Conservation (phyloP, 2,113 vertebrate species). For the Phyllopteryx taeniolatus region DNA sequence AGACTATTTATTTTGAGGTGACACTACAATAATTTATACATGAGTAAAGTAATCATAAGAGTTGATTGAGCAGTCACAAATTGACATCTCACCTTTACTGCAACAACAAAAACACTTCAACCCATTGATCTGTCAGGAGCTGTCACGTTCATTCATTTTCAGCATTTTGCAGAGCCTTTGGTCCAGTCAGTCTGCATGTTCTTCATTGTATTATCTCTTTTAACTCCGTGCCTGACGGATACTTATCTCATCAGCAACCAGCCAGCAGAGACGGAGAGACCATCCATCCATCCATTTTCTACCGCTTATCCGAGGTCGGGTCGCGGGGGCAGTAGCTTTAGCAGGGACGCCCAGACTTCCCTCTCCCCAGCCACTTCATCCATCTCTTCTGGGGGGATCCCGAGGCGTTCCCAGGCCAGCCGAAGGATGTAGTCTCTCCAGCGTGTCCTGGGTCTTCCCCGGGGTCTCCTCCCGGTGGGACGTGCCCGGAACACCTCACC, state of each 20-base stretch:
- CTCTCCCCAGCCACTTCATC: too few relatives aligned
- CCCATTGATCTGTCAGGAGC: conserved; percentile 22
- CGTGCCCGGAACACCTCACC: too few relatives aligned
- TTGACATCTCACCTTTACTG: conserved; percentile 6
- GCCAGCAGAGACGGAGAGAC: conserved; percentile 24
- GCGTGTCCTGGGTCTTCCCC: too few relatives aligned
- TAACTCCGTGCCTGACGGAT: conserved; percentile 30
- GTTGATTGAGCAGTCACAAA: not conserved
- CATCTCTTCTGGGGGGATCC: too few relatives aligned
- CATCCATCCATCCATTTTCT: too few relatives aligned
- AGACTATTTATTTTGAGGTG: not conserved
- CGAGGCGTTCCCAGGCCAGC: too few relatives aligned
- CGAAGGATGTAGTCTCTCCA: too few relatives aligned
- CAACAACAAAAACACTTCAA: conserved; percentile 16
- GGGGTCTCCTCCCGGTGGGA: too few relatives aligned
- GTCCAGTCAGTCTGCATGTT: conserved; percentile 45
- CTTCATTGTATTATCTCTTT: conserved; percentile 42
- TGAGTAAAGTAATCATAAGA: conserved; percentile 1
- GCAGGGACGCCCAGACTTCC: too few relatives aligned
- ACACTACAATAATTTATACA: not conserved
- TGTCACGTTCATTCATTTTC: conserved; percentile 23
- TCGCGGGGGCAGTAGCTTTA: too few relatives aligned
- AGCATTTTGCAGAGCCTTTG: conserved; percentile 33
- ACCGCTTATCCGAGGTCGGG: too few relatives aligned
- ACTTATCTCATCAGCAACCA: conserved; percentile 42